These are phyloP conservation scores for Lottia gigantea DNA, from an alignment of 2,888 invertebrate genomes.

Conservation along the genomic window DNA sequence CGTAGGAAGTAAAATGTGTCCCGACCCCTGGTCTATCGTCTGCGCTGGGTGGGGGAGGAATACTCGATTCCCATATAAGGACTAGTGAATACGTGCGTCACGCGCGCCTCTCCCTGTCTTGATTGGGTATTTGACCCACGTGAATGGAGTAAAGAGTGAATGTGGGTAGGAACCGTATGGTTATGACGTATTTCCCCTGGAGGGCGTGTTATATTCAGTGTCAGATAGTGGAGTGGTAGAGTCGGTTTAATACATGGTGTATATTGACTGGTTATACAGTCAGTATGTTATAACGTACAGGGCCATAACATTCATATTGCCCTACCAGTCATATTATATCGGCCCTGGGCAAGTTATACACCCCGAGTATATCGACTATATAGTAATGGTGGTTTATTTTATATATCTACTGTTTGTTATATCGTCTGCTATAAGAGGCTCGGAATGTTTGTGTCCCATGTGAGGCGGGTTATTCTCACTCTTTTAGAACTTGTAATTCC, in stretches of 20 bases:
- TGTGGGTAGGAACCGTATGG: slow-evolving; percentile 48
- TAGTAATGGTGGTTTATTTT: too few relatives aligned
- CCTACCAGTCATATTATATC: too few relatives aligned
- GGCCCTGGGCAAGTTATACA: too few relatives aligned
- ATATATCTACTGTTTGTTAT: too few relatives aligned
- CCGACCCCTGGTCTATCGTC: slow-evolving; percentile 42
- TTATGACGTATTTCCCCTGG: slow-evolving; percentile 46
- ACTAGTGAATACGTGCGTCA: slow-evolving; percentile 41
- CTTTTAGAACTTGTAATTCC: too few relatives aligned
- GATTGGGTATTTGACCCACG: slow-evolving; percentile 57
- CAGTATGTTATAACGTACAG: too few relatives aligned
- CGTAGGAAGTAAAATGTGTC: slow-evolving; percentile 20
- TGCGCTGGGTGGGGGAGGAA: slow-evolving; percentile 50
- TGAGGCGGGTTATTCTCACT: too few relatives aligned
- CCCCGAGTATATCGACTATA: too few relatives aligned
- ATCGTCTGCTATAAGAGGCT: too few relatives aligned
- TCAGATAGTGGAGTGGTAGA: neutral
- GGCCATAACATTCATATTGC: too few relatives aligned
- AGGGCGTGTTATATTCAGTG: slow-evolving; percentile 35
- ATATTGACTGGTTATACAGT: too few relatives aligned
- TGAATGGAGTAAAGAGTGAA: slow-evolving; percentile 40
- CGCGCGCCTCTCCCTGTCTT: slow-evolving; percentile 41
- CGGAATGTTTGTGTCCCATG: too few relatives aligned
- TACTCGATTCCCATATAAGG: slow-evolving; percentile 52
- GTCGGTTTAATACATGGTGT: neutral